These are phyloP conservation scores for Capitulum mitella DNA, from an alignment of 2,888 invertebrate species.

Conservation along the genomic window DNA sequence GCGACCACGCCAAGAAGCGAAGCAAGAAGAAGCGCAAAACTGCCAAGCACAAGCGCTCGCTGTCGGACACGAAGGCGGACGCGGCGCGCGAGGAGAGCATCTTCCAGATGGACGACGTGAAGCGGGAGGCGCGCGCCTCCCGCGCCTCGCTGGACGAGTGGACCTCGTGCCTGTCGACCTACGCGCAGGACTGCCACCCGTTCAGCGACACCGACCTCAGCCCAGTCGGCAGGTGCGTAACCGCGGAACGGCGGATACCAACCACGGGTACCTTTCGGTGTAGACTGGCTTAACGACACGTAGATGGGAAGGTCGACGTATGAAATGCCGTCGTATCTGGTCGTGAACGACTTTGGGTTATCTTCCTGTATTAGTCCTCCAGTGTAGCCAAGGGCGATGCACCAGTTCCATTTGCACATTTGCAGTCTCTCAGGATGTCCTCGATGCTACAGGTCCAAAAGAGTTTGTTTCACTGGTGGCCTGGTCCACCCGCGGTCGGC, in stretches of 20 bases:
- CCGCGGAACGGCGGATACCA: neutral
- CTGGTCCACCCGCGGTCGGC: too few species aligned
- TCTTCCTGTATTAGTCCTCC: too few species aligned
- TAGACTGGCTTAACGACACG: too few species aligned
- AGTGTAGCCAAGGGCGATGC: too few species aligned
- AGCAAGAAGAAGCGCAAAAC: slow-evolving; percentile 33
- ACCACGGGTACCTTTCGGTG: too few species aligned
- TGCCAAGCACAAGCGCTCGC: slow-evolving; percentile 33
- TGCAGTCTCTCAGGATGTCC: too few species aligned
- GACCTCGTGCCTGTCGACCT: neutral
- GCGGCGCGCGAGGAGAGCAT: slow-evolving; percentile 28
- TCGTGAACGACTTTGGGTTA: too few species aligned
- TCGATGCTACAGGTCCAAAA: too few species aligned
- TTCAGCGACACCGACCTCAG: slow-evolving; percentile 88
- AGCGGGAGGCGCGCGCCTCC: slow-evolving; percentile 19
- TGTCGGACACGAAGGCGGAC: slow-evolving; percentile 21
- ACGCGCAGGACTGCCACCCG: slow-evolving; percentile 64
- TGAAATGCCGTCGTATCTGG: too few species aligned
- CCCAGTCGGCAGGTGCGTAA: slow-evolving; percentile 55
- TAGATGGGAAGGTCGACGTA: too few species aligned
- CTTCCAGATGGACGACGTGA: slow-evolving; percentile 36
- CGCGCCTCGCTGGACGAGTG: slow-evolving; percentile 26
- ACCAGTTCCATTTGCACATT: too few species aligned
- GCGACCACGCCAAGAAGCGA: slow-evolving; percentile 27
- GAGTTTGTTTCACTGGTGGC: too few species aligned